phyloP scores from a whole-genome alignment of 2,113 vertebrate genomes.

The Tupaia tana region DNA sequence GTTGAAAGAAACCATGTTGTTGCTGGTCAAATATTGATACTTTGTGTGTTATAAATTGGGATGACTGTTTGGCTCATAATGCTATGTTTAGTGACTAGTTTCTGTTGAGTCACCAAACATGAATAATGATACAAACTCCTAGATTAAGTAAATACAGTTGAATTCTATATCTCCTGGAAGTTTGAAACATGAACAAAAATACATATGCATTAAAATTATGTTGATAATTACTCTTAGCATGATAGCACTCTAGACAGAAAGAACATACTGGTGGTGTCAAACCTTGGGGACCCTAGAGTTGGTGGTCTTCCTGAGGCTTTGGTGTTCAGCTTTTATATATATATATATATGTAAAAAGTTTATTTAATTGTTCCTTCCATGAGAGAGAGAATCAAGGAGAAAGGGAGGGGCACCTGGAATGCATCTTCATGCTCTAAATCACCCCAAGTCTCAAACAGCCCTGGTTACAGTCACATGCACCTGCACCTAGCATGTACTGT shows the following conservation, averaged over 20 bases:
- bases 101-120: neutral
- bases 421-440: no score
- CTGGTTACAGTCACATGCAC: no score
- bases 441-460: no score
- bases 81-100: neutral
- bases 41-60: neutral
- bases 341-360: no score
- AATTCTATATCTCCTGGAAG: neutral
- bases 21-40: neutral
- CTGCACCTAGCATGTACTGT: no score
- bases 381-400: no score
- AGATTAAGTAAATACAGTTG: neutral
- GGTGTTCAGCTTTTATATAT: no score
- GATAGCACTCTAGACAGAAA: neutral
- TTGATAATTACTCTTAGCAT: neutral
- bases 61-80: neutral
- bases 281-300: rapidly evolving
- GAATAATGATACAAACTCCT: neutral
- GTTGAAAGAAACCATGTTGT: neutral
- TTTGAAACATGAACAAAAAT: neutral
- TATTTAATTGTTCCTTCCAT: no score
- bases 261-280: rapidly evolving
- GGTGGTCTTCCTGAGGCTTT: neutral
- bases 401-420: no score
- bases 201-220: neutral